A percentile compares a stretch with the other conserved stretches of the same genome.
Conservation (phyloP, 2,113 vertebrate genomes). For the Megaleporinus macrocephalus region DNA sequence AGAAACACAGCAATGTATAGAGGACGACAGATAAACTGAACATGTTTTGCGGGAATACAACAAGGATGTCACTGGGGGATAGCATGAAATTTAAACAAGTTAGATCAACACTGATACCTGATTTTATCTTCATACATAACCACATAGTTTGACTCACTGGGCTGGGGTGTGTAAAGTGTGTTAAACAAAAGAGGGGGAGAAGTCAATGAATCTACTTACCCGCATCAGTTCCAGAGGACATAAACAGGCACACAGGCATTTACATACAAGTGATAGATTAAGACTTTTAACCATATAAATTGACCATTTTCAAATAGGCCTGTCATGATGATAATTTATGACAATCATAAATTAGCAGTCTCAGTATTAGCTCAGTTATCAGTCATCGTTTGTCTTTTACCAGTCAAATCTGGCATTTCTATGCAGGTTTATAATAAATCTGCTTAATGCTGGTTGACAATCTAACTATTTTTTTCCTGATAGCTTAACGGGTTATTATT, state of each 20-base stretch:
- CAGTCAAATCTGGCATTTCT: too few species aligned
- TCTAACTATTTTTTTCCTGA: too few species aligned
- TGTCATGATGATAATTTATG: too few species aligned
- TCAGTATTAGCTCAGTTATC: too few species aligned
- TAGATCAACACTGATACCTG: background rate
- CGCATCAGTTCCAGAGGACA: constrained; percentile 6
- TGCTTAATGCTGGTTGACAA: too few species aligned
- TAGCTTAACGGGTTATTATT: too few species aligned
- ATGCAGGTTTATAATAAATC: too few species aligned
- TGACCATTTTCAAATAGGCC: too few species aligned
- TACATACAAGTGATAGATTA: background rate
- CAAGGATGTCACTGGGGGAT: background rate
- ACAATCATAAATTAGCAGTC: too few species aligned
- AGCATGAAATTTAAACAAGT: background rate
- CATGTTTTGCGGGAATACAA: constrained; percentile 14
- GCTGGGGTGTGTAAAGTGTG: background rate
- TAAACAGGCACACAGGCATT: background rate
- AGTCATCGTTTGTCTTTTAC: too few species aligned
- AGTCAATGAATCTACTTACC: constrained; percentile 59
- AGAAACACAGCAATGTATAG: background rate
- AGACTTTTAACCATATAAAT: background rate
- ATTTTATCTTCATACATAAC: constrained; percentile 15
- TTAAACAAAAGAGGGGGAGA: constrained; percentile 38
- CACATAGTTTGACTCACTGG: background rate
- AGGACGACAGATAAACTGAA: background rate